Conservation (phyloP, 1,140 invertebrate species). For the Bicyclus anynana region DNA sequence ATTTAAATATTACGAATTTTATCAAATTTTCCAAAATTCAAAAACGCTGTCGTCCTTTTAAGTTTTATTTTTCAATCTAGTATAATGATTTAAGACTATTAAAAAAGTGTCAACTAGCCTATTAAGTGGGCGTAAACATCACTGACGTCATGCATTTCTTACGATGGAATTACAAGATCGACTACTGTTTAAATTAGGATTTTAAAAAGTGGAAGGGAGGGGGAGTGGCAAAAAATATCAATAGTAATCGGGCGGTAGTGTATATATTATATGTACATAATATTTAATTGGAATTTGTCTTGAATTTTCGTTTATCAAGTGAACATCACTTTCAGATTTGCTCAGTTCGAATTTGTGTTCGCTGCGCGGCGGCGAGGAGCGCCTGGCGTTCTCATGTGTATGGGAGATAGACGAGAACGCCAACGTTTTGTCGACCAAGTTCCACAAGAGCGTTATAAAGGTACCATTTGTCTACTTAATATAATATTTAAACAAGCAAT, state of each 20-base stretch:
- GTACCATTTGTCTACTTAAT: constrained; percentile 25
- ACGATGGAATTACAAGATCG: constrained; percentile 88
- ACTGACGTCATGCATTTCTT: constrained; percentile 98
- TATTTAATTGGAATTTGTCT: no score
- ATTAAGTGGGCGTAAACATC: constrained; percentile 93
- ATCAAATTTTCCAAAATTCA: no score
- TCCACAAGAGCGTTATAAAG: constrained; percentile 95
- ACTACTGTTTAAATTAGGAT: constrained; percentile 98
- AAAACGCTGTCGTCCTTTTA: constrained; percentile 97
- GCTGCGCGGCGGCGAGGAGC: constrained; percentile 88
- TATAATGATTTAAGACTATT: constrained; percentile 85
- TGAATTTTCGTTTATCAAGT: no score
- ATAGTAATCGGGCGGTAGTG: no score
- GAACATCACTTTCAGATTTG: constrained; percentile 87
- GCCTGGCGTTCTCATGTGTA: constrained; percentile 95
- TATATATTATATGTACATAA: no score
- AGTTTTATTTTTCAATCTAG: constrained; percentile 83
- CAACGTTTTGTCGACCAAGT: constrained; percentile 89
- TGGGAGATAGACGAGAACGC: constrained; percentile 94
- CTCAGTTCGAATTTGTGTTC: constrained; percentile 97
- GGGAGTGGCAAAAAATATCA: no score
- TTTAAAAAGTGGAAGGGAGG: no score
- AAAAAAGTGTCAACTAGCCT: no score
- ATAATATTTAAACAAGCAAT: not conserved
- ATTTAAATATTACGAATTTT: no score